These are phyloP conservation scores for Magallana angulata DNA, from an alignment of 1,140 invertebrate species.

Conservation along the genomic window DNA sequence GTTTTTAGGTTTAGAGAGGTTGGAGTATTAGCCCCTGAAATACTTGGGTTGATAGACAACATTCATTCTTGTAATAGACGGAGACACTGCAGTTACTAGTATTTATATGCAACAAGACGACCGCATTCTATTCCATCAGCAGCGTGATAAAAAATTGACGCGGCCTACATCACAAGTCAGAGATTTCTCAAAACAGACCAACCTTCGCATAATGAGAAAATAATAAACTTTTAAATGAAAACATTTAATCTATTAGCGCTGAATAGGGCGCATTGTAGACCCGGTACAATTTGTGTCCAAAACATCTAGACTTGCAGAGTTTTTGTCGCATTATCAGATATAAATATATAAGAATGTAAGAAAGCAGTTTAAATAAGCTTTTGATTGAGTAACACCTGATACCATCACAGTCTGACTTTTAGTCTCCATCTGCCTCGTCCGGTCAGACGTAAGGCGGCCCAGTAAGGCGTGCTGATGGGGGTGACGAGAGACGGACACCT, in stretches of 20 bases:
- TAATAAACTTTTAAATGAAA: background rate
- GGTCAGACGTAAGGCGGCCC: slow-evolving; percentile 14
- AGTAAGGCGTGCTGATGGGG: background rate
- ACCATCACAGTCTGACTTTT: slow-evolving; percentile 31
- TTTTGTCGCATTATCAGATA: slow-evolving; percentile 26
- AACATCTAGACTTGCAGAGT: slow-evolving; percentile 12
- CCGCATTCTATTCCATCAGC: background rate
- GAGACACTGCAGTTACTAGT: background rate
- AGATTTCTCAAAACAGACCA: too few relatives aligned
- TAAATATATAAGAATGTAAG: slow-evolving; percentile 32
- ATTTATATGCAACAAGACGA: background rate
- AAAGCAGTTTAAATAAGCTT: slow-evolving; percentile 26
- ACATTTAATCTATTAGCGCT: background rate
- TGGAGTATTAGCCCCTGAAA: slow-evolving; percentile 7
- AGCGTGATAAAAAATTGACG: background rate
- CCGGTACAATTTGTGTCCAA: background rate
- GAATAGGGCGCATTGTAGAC: background rate
- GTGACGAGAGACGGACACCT: background rate
- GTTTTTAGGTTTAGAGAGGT: background rate
- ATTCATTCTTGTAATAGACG: background rate
- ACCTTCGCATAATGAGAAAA: background rate
- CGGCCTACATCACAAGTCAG: background rate
- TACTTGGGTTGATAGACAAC: slow-evolving; percentile 14
- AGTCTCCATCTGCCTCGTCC: slow-evolving; percentile 22
- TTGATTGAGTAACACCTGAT: slow-evolving; percentile 26